Conservation (phyloP, 1,140 invertebrate genomes). For the Anoplolepis gracilipes region DNA sequence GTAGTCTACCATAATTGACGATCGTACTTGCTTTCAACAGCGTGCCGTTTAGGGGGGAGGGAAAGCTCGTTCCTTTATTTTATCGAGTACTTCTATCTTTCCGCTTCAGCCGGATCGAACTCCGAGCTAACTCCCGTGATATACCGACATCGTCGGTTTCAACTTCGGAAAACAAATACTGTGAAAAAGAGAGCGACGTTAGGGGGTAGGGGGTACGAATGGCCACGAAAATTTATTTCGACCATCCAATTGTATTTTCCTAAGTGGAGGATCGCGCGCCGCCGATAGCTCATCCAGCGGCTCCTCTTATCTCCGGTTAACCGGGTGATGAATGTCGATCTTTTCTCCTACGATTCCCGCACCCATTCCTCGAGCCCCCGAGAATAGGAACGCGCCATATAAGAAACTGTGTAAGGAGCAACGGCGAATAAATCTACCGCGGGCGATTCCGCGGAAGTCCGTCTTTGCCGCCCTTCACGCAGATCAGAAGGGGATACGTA, state of each 20-base stretch:
- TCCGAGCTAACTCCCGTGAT: slow-evolving; percentile 53
- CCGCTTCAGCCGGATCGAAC: slow-evolving; percentile 45
- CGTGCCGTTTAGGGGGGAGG: neutral
- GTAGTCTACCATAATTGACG: slow-evolving; percentile 35
- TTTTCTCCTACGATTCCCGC: slow-evolving; percentile 72
- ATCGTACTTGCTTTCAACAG: slow-evolving; percentile 31
- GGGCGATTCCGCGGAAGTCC: slow-evolving; percentile 70
- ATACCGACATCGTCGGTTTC: slow-evolving; percentile 69
- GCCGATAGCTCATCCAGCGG: slow-evolving; percentile 78
- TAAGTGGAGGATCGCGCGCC: slow-evolving; percentile 77
- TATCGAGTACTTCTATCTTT: slow-evolving; percentile 62
- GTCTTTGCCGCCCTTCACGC: slow-evolving; percentile 57
- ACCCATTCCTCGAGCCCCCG: neutral
- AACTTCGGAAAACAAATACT: slow-evolving; percentile 63
- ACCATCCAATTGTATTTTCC: slow-evolving; percentile 80
- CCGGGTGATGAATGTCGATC: slow-evolving; percentile 80
- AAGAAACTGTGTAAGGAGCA: slow-evolving; percentile 31
- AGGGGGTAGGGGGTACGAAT: neutral
- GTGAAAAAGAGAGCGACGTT: slow-evolving; percentile 18
- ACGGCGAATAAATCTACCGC: slow-evolving; percentile 71
- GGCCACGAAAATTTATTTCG: slow-evolving; percentile 76
- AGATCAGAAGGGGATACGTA: slow-evolving; percentile 53
- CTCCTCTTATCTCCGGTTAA: slow-evolving; percentile 79
- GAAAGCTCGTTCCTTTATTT: slow-evolving; percentile 47
- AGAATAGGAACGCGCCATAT: neutral